Conservation (phyloP, 2,888 invertebrate genomes). For the Operophtera brumata region DNA sequence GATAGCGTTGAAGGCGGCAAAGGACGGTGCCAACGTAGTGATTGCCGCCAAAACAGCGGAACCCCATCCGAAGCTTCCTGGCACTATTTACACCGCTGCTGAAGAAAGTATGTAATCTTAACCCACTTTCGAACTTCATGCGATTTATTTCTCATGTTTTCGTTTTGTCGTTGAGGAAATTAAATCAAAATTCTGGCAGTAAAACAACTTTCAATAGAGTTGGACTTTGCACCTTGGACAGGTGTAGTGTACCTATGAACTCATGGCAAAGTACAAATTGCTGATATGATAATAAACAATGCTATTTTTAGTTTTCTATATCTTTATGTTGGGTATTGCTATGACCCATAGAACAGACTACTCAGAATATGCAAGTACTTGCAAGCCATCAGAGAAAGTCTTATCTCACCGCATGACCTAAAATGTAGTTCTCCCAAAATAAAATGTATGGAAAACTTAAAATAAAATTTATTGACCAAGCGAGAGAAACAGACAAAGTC, state of each 20-base stretch:
- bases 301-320: neutral
- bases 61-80: constrained; percentile 94
- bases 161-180: neutral
- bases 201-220: constrained; percentile 20
- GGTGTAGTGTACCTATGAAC: constrained; percentile 24
- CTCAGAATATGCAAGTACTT: too few relatives aligned
- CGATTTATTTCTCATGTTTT: neutral
- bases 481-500: too few relatives aligned
- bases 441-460: too few relatives aligned
- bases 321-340: too few relatives aligned
- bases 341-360: too few relatives aligned
- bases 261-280: constrained; percentile 27
- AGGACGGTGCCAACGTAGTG: constrained; percentile 95
- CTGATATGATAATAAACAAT: constrained; percentile 9
- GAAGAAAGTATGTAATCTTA: constrained; percentile 86
- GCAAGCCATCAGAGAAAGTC: too few relatives aligned
- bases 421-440: too few relatives aligned
- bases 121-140: neutral
- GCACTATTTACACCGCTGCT: constrained; percentile 94
- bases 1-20: constrained; percentile 95
- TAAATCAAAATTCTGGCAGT: neutral
- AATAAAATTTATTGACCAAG: too few relatives aligned
- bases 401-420: too few relatives aligned
- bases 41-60: constrained; percentile 95
- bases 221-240: constrained; percentile 59